A percentile compares a stretch with the other conserved stretches of the same genome.
These are phyloP conservation scores for Caenorhabditis brenneri DNA, from an alignment of 1,140 invertebrate genomes.

Conservation along the genomic window DNA sequence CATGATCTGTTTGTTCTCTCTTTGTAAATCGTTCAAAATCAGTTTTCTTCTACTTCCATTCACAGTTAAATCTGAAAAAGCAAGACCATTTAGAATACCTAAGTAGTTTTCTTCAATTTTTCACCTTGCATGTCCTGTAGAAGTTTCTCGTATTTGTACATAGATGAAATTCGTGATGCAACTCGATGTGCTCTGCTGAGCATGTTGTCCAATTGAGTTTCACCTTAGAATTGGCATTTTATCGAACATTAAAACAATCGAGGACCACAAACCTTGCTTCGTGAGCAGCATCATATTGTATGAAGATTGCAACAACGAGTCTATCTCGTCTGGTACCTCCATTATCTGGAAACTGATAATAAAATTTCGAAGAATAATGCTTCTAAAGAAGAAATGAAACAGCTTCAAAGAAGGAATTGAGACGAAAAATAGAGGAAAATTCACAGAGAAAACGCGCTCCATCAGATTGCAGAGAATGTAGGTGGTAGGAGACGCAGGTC, in stretches of 20 bases:
- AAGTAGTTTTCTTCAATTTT: not conserved
- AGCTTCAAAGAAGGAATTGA: too few species aligned
- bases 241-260: not conserved
- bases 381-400: too few species aligned
- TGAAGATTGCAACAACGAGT: constrained; percentile 23
- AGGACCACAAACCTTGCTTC: not conserved
- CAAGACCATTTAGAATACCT: not conserved
- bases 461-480: too few species aligned
- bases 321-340: not conserved
- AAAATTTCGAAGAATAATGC: too few species aligned
- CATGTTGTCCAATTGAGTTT: constrained; percentile 16
- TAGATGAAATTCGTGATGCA: constrained; percentile 7
- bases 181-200: constrained; percentile 2
- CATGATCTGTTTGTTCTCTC: constrained; percentile 31
- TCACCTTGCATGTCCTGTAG: constrained; percentile 1
- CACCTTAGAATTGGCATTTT: not conserved
- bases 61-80: not conserved
- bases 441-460: too few species aligned
- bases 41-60: not conserved
- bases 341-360: not conserved
- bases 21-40: constrained; percentile 22
- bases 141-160: constrained; percentile 25
- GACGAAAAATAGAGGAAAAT: too few species aligned
- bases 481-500: too few species aligned
- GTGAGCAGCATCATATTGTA: constrained; percentile 5